phyloP scores from a whole-genome alignment of 2,888 invertebrate genomes.

The Panorpa germanica region DNA sequence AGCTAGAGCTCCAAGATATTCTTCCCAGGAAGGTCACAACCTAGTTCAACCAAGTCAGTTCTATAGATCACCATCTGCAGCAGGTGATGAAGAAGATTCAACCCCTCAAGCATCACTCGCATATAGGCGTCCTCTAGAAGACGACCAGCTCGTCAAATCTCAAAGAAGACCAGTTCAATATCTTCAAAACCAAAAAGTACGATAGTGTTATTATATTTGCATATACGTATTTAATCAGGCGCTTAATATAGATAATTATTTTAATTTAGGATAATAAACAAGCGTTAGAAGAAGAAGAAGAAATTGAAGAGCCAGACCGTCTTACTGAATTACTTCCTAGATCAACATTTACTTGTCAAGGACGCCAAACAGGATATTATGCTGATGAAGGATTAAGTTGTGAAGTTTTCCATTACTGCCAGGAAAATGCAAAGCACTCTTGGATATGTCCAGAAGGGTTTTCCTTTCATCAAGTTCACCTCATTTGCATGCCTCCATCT shows the following conservation, averaged over 20 bases:
- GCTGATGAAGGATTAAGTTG: conserved; percentile 77
- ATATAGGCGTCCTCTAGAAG: conserved; percentile 5
- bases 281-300: conserved; percentile 45
- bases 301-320: conserved; percentile 73
- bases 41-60: neutral
- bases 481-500: conserved; percentile 85
- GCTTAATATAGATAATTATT: too few species aligned
- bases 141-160: conserved; percentile 6
- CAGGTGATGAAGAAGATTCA: conserved; percentile 4
- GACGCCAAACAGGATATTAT: conserved; percentile 74
- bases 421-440: conserved; percentile 74
- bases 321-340: conserved; percentile 58
- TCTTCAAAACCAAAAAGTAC: conserved; percentile 17
- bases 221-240: too few species aligned
- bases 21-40: too few species aligned
- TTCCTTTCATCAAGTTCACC: conserved; percentile 50
- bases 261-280: conserved; percentile 19
- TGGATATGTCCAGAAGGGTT: conserved; percentile 90
- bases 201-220: conserved; percentile 1
- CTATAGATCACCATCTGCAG: neutral
- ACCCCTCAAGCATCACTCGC: conserved; percentile 3
- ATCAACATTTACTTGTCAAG: conserved; percentile 65
- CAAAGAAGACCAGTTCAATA: conserved; percentile 17
- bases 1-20: too few species aligned
- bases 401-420: conserved; percentile 88